These are phyloP conservation scores for Melanotaenia parkinsoni DNA, from an alignment of 2,797 vertebrate species.

Conservation along the genomic window DNA sequence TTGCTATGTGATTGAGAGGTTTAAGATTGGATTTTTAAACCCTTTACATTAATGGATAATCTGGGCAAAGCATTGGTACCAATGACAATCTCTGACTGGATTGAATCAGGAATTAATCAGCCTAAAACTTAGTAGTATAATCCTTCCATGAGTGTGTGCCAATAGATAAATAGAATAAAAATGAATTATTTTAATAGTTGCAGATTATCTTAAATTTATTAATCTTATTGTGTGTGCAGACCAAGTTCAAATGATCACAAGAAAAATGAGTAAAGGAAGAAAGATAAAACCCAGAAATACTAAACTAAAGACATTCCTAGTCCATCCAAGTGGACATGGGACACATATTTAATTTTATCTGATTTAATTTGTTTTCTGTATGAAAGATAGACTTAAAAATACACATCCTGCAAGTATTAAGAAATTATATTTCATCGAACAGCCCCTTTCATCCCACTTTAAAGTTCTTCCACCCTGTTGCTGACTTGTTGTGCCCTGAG, in stretches of 20 bases:
- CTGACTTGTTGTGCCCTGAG: constrained; percentile 2
- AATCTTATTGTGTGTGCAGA: neutral
- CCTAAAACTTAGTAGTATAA: neutral
- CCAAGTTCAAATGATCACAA: neutral
- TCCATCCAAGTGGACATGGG: neutral
- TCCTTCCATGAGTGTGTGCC: no score
- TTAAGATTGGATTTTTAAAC: neutral
- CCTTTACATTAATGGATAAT: neutral
- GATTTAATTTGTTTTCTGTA: neutral
- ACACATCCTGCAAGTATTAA: no score
- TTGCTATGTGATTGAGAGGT: neutral
- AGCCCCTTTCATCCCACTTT: neutral
- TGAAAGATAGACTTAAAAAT: neutral
- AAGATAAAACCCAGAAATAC: neutral
- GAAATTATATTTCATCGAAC: neutral
- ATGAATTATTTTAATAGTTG: neutral
- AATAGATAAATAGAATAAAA: no score
- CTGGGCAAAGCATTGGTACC: neutral
- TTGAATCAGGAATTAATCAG: neutral
- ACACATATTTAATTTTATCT: neutral
- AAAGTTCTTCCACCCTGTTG: neutral
- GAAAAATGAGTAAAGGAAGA: neutral
- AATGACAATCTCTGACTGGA: neutral
- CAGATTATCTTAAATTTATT: neutral
- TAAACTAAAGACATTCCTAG: neutral